These are phyloP conservation scores for Vipera ursinii DNA, from an alignment of 2,797 vertebrate genomes.

Conservation along the genomic window DNA sequence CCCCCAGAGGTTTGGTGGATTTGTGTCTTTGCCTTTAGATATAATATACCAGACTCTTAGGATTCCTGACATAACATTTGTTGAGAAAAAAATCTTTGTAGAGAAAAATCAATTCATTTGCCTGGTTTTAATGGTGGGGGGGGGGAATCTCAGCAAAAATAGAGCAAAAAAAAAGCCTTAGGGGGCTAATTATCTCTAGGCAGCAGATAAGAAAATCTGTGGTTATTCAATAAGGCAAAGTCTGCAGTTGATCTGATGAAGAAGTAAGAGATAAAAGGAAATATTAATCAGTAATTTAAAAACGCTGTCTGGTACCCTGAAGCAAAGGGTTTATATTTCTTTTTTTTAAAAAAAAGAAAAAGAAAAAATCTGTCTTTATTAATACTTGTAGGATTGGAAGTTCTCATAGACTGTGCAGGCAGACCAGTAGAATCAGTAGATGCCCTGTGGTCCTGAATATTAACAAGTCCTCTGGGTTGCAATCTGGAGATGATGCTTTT, in stretches of 20 bases:
- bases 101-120: neutral
- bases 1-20: neutral
- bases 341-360: neutral
- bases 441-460: neutral
- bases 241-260: constrained; percentile 11
- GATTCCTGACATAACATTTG: neutral
- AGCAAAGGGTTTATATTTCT: constrained; percentile 11
- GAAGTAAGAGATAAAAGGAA: constrained; percentile 18
- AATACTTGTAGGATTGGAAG: neutral
- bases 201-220: constrained; percentile 14
- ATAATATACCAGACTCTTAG: neutral
- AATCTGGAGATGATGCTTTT: neutral
- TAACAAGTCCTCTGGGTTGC: neutral
- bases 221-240: constrained; percentile 25
- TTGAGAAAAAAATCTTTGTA: neutral
- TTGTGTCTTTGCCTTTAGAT: neutral
- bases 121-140: neutral
- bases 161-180: neutral
- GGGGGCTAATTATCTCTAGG: constrained; percentile 5
- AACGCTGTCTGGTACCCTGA: neutral
- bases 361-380: neutral
- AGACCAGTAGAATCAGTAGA: neutral
- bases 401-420: neutral
- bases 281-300: constrained; percentile 29
- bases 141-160: neutral